These are phyloP conservation scores for Toxonevra muliebris DNA, from an alignment of 2,888 invertebrate genomes.

Conservation along the genomic window DNA sequence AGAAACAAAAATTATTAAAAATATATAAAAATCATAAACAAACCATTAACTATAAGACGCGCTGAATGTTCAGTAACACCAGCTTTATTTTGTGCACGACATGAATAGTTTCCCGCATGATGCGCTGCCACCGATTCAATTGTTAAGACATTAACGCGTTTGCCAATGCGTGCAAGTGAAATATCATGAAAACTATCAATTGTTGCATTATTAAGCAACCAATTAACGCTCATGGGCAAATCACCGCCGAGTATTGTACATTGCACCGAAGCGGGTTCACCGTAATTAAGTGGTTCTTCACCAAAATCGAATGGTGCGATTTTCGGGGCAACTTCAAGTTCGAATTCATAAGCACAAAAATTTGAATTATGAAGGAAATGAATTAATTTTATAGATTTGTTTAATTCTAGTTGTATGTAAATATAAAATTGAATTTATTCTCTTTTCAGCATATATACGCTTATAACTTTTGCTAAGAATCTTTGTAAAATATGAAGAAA, in stretches of 20 bases:
- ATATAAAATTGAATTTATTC: not conserved
- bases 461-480: no score
- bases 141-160: conserved; percentile 72
- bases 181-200: conserved; percentile 65
- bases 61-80: conserved; percentile 70
- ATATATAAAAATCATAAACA: conserved; percentile 34
- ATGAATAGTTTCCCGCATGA: conserved; percentile 76
- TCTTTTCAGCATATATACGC: no score
- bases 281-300: conserved; percentile 70
- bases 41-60: conserved; percentile 71
- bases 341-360: no score
- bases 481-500: no score
- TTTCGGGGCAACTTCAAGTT: conserved; percentile 65
- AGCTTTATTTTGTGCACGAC: conserved; percentile 73
- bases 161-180: conserved; percentile 70
- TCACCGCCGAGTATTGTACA: conserved; percentile 74
- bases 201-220: conserved; percentile 67
- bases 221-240: conserved; percentile 72
- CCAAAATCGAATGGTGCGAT: conserved; percentile 71
- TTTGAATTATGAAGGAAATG: conserved; percentile 19
- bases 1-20: conserved; percentile 21
- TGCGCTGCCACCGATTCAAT: conserved; percentile 69
- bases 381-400: not conserved
- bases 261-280: conserved; percentile 70
- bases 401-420: conserved; percentile 13